Conservation (phyloP, 2,113 vertebrate species). For the Malaclemys terrapin region DNA sequence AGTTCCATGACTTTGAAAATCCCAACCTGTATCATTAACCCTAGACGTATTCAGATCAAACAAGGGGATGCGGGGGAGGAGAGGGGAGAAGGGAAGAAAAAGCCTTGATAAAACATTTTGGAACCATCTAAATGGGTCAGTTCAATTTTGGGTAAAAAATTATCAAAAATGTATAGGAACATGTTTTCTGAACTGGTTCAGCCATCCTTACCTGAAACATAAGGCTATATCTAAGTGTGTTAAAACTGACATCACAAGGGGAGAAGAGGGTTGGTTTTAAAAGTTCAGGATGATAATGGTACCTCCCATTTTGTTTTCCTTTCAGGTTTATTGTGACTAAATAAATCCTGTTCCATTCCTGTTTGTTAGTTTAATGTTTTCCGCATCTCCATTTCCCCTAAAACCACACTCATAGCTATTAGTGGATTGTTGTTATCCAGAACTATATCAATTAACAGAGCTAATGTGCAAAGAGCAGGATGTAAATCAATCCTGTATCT, state of each 20-base stretch:
- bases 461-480: conserved; percentile 48
- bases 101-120: background rate
- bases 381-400: conserved; percentile 61
- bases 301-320: conserved; percentile 16
- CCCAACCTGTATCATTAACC: background rate
- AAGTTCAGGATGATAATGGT: background rate
- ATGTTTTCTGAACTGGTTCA: background rate
- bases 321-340: conserved; percentile 51
- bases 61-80: background rate
- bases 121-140: background rate
- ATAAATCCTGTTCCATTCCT: conserved; percentile 66
- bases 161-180: background rate
- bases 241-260: background rate
- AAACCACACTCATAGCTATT: conserved; percentile 63
- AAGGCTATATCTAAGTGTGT: background rate
- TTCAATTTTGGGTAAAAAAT: background rate
- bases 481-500: conserved; percentile 56
- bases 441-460: conserved; percentile 72
- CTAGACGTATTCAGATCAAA: background rate
- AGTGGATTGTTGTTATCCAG: conserved; percentile 65
- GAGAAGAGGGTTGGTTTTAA: background rate
- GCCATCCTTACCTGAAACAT: background rate
- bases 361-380: conserved; percentile 63
- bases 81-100: background rate
- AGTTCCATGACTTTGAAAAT: background rate